Conservation (phyloP, 2,113 vertebrate species). For the Vulpes lagopus region DNA sequence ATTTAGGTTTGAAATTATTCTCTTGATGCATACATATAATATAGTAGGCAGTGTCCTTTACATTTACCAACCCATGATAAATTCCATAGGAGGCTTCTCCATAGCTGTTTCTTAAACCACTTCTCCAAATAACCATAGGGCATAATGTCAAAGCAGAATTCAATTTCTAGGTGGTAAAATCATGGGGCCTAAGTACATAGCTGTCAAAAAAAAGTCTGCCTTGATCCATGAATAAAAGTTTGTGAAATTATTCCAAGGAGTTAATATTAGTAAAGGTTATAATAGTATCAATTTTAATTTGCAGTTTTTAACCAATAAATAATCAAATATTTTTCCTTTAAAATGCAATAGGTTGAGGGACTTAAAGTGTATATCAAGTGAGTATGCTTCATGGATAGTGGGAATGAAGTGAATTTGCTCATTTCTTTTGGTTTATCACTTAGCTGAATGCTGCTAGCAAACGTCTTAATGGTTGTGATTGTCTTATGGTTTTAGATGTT, state of each 20-base stretch:
- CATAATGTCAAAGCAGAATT: neutral
- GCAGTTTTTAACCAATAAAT: slow-evolving; percentile 3
- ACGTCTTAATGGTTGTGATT: neutral
- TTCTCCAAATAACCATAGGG: neutral
- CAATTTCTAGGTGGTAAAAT: neutral
- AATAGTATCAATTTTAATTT: neutral
- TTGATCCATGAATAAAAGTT: neutral
- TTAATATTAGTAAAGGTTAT: neutral
- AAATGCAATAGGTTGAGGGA: neutral
- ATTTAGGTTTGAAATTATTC: slow-evolving; percentile 12
- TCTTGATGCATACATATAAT: neutral
- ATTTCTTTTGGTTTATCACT: neutral
- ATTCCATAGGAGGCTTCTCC: neutral
- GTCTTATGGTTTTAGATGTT: neutral
- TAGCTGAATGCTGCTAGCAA: neutral
- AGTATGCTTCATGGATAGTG: neutral
- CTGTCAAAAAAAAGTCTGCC: neutral
- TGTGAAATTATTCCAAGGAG: neutral
- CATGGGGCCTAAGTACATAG: neutral
- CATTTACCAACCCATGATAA: neutral
- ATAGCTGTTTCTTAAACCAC: neutral
- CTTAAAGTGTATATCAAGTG: neutral
- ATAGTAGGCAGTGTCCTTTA: neutral
- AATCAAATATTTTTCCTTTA: neutral
- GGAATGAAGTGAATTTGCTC: neutral